phyloP scores from a whole-genome alignment of 1,140 invertebrate species.

The Drosophila grimshawi region DNA sequence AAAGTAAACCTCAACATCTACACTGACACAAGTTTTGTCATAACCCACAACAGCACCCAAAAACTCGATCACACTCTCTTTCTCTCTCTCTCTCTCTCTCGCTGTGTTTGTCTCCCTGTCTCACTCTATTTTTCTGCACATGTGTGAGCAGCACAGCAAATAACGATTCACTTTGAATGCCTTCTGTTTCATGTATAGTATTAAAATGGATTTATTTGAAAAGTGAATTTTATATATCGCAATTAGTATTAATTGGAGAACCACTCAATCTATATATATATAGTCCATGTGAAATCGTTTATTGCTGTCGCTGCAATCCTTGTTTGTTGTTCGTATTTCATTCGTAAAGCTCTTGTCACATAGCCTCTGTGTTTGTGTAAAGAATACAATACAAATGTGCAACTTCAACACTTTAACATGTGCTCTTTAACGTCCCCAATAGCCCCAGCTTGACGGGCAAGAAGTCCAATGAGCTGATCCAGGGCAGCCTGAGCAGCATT shows the following conservation, averaged over 20 bases:
- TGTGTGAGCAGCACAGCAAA: conserved; percentile 16
- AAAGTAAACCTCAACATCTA: conserved; percentile 21
- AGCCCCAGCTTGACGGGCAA: conserved; percentile 93
- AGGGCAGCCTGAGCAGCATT: conserved; percentile 93
- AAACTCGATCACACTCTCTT: background rate
- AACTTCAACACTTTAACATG: background rate
- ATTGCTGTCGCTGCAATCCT: background rate
- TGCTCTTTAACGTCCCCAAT: conserved; percentile 15
- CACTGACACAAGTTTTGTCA: conserved; percentile 16
- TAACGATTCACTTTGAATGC: background rate
- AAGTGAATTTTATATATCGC: too few species aligned
- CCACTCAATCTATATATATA: too few species aligned
- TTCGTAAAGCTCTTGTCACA: conserved; percentile 1
- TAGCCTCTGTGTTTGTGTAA: background rate
- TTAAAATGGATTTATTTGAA: too few species aligned
- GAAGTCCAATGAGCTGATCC: conserved; percentile 94
- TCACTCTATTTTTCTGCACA: conserved; percentile 3
- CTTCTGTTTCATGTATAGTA: too few species aligned
- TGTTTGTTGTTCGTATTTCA: conserved; percentile 1
- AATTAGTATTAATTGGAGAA: too few species aligned
- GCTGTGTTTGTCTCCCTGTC: background rate
- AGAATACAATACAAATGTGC: background rate
- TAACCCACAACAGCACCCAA: conserved; percentile 6
- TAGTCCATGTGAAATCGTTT: background rate
- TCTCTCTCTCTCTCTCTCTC: background rate